phyloP scores from a whole-genome alignment of 2,797 vertebrate genomes.

The Podarcis lilfordi region DNA sequence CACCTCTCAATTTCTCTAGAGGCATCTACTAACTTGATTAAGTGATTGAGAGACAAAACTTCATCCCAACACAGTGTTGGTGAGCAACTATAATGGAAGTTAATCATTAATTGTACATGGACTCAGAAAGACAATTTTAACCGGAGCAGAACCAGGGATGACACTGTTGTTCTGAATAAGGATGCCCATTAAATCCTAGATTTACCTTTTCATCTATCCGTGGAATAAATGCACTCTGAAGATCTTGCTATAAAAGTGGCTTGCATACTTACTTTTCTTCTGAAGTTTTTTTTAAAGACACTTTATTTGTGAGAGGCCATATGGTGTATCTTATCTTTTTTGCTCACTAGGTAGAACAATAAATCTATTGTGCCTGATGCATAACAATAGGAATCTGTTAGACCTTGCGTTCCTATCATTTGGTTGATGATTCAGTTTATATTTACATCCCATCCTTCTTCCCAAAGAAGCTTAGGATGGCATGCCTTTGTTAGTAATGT shows the following conservation, averaged over 20 bases:
- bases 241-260: conserved; percentile 17
- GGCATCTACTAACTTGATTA: not conserved
- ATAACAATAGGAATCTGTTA: conserved; percentile 26
- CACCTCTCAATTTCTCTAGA: not conserved
- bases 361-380: conserved; percentile 37
- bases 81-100: conserved; percentile 31
- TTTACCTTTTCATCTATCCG: conserved; percentile 12
- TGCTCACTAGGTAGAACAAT: conserved; percentile 32
- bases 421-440: not conserved
- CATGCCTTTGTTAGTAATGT: not conserved
- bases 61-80: conserved; percentile 13
- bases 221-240: conserved; percentile 16
- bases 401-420: conserved; percentile 29
- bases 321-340: conserved; percentile 32
- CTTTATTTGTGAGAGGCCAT: conserved; percentile 18
- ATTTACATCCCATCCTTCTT: too few species aligned
- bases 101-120: conserved; percentile 45
- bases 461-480: not conserved
- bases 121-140: conserved; percentile 53
- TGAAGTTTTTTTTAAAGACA: conserved; percentile 1
- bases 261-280: not conserved
- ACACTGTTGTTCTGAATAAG: conserved; percentile 24
- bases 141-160: conserved; percentile 9
- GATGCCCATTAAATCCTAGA: conserved; percentile 14
- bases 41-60: conserved; percentile 9